Base-by-base conservation (phyloP, 2,888 invertebrate species). In the Dioctria rufipes region DNA sequence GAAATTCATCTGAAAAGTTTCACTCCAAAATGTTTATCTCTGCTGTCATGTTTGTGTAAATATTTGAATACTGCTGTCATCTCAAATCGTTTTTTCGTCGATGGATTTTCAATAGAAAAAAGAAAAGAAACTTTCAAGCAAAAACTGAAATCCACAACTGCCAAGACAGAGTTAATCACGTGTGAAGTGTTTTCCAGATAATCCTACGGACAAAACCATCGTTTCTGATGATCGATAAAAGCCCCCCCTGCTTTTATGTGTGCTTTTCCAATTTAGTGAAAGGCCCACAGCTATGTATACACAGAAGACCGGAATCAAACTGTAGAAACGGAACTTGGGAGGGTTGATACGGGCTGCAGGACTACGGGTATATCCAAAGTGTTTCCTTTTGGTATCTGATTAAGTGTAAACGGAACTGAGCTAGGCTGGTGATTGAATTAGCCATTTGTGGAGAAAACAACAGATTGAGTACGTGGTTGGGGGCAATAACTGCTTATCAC, bases 351-450 rank as follows among this genome's bases (percentile, higher is more conserved):
- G 78, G 65, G 65, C 39, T 54, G 42, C 66, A 78, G 51, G 80
- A 80, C 83, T 84, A 83, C 83, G 84, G 84, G 83, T 81, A 83
- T 81, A 84, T 84, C 83, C 84, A 84, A 84, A 84, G 84, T 83
- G 84, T 84, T 83, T 84, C 84, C 84, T 83, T 82, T 82, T 83
- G 83, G 83, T 84, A 84, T 84, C 84, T 84, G 84, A 84, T 84
- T 84, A 84, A 84, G 84, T 84, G 83, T 83, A 84, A 84, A 84
- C 84, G 84, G 84, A 84, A 84, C 73, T 78, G 82, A 82, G 83
- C 81, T 82, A 82, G 82, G 83, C 83, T 84, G 85, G 85, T 86
- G 87, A 87, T 87, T 87, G 87, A 87, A 87, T 87, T 87, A 87
- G 87, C 85, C 86, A 87, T 87, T 87, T 87, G 83, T 80, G 83